Evolutionary conservation across 2,797 vertebrate genomes (phyloP).

Genomic region (Nothura maculosa): DNA sequence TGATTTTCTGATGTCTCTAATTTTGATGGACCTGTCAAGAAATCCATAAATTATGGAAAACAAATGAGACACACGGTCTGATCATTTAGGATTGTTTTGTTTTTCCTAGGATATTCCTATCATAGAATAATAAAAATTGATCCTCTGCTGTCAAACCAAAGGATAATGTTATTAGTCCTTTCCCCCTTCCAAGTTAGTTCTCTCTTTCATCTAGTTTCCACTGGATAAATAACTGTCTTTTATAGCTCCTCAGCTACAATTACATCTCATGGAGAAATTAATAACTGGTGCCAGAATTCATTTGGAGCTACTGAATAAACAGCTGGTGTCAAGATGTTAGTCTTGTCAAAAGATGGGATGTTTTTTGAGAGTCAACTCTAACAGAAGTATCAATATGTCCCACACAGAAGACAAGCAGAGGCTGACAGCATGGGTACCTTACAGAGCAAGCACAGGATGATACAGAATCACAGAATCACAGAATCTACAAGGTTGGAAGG

Average conservation of each 20-base stretch:
- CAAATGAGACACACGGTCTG: background rate
- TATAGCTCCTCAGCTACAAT: background rate
- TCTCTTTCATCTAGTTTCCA: background rate
- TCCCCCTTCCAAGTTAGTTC: background rate
- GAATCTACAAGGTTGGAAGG: no score
- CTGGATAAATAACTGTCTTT: background rate
- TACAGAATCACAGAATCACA: no score
- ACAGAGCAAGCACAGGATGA: background rate
- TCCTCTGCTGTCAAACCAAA: background rate
- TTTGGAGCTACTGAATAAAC: background rate
- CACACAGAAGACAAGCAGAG: background rate
- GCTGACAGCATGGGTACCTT: accelerated
- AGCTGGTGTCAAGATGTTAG: background rate
- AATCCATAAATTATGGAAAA: background rate
- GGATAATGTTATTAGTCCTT: background rate
- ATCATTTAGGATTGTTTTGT: background rate
- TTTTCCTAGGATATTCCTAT: background rate
- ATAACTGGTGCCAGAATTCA: background rate
- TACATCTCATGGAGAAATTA: background rate
- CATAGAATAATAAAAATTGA: background rate
- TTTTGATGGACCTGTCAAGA: background rate
- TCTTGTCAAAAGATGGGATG: background rate
- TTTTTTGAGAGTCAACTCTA: background rate
- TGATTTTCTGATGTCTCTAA: background rate
- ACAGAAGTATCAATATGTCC: accelerated